A percentile compares a stretch with the other conserved stretches of the same genome.
phyloP scores from a whole-genome alignment of 2,113 vertebrate genomes.

The Gavia stellata region DNA sequence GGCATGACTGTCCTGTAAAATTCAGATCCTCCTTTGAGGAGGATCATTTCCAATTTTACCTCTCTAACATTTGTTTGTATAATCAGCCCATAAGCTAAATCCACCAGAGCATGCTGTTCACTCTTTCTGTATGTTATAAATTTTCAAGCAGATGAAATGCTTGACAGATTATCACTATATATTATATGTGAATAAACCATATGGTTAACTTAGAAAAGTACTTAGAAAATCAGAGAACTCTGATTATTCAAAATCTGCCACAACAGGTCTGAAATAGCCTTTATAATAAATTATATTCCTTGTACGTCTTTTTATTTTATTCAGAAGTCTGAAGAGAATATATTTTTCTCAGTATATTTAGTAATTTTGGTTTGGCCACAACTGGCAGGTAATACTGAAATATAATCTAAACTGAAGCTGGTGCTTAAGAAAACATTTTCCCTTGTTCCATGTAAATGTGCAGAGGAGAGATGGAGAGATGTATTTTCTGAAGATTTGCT shows the following conservation, averaged over 20 bases:
- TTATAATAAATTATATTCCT: background rate
- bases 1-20: background rate
- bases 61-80: background rate
- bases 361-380: background rate
- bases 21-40: background rate
- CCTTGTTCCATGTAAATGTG: background rate
- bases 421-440: background rate
- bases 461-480: background rate
- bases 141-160: background rate
- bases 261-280: background rate
- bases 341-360: background rate
- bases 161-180: background rate
- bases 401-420: background rate
- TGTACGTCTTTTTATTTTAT: background rate
- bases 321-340: background rate
- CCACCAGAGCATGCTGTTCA: background rate
- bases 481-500: background rate
- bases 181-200: background rate
- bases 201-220: background rate
- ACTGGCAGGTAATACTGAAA: background rate
- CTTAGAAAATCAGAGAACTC: background rate
- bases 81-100: background rate
- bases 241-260: background rate
- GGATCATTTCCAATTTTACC: background rate
- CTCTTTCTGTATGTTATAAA: background rate